Conservation (phyloP, 2,888 invertebrate genomes). For the Troglohyphantes excavatus region DNA sequence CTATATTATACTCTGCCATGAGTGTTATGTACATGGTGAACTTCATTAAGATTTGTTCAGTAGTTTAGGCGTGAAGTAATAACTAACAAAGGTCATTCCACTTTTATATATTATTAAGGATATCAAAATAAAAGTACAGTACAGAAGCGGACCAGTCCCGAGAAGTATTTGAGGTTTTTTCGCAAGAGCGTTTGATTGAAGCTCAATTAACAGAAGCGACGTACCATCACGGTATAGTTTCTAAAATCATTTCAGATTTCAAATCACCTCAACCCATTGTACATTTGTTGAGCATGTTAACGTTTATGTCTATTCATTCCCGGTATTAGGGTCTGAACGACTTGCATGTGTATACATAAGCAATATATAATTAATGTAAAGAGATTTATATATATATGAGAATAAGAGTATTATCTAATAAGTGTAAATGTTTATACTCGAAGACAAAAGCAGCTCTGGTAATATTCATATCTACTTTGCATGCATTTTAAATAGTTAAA, state of each 20-base stretch:
- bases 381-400: conserved; percentile 16
- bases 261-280: conserved; percentile 20
- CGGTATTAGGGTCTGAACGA: conserved; percentile 11
- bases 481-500: not conserved
- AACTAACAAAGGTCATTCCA: too few relatives aligned
- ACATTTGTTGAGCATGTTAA: conserved; percentile 50
- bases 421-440: not conserved
- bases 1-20: too few relatives aligned
- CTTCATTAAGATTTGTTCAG: too few relatives aligned
- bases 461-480: not conserved
- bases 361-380: conserved; percentile 6
- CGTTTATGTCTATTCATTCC: conserved; percentile 31
- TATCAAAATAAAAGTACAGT: too few relatives aligned
- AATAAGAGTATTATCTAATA: not conserved
- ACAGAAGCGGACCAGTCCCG: too few relatives aligned
- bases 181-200: conserved; percentile 1
- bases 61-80: too few relatives aligned
- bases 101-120: too few relatives aligned
- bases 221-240: conserved; percentile 53
- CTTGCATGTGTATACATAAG: conserved; percentile 34
- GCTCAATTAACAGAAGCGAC: conserved; percentile 57
- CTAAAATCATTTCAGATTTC: conserved; percentile 26
- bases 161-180: conserved; percentile 26
- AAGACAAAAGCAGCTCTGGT: not conserved
- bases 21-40: too few relatives aligned